Conservation (phyloP, 2,113 vertebrate species). For the Terrapene triunguis region DNA sequence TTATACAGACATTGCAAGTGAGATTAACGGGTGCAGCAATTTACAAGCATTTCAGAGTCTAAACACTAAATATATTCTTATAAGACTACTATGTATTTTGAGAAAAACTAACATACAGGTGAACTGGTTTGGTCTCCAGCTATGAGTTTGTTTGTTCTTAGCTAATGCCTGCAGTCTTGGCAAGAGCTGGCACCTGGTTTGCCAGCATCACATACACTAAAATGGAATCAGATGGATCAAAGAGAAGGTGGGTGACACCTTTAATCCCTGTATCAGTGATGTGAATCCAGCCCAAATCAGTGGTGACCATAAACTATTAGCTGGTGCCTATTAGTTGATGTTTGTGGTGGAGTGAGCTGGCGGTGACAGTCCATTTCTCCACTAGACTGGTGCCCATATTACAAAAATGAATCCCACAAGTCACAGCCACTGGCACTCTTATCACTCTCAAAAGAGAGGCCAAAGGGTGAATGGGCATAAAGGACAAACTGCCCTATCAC, state of each 20-base stretch:
- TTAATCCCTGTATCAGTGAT: background rate
- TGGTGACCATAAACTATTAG: background rate
- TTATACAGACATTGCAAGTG: too few species aligned
- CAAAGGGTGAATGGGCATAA: fast-evolving
- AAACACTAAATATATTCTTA: too few species aligned
- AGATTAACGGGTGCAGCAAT: too few species aligned
- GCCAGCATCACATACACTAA: too few species aligned
- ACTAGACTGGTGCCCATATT: background rate
- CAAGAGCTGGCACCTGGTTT: too few species aligned
- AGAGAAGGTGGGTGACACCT: fast-evolving
- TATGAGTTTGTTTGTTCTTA: too few species aligned
- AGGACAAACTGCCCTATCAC: background rate
- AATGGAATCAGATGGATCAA: background rate
- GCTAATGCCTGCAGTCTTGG: too few species aligned
- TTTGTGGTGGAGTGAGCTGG: background rate
- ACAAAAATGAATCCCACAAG: background rate
- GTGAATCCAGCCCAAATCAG: background rate
- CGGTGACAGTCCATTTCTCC: background rate
- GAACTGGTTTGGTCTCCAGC: too few species aligned
- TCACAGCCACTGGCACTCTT: background rate
- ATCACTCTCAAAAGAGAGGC: background rate
- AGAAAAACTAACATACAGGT: too few species aligned
- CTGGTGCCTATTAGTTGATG: background rate
- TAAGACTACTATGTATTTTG: too few species aligned
- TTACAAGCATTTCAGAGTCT: too few species aligned